These are phyloP conservation scores for Hypolimnas misippus DNA, from an alignment of 2,888 invertebrate genomes.

Conservation along the genomic window DNA sequence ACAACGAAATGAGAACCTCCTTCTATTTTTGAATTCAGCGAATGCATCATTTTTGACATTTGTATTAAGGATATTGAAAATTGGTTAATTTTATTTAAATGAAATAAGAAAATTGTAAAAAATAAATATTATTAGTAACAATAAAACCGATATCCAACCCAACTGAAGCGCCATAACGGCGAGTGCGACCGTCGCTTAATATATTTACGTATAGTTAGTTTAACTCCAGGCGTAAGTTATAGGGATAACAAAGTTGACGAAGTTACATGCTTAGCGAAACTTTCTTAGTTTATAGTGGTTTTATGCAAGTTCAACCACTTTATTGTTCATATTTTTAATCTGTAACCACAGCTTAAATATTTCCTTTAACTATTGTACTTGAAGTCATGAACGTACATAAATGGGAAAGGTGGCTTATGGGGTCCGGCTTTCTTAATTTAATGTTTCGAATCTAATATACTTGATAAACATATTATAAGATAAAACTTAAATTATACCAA, in stretches of 20 bases:
- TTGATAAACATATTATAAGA: no score
- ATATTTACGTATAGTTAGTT: constrained; percentile 2
- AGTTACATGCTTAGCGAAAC: constrained; percentile 10
- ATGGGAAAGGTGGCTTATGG: no score
- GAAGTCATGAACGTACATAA: no score
- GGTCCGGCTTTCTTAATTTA: no score
- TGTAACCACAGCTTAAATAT: not conserved
- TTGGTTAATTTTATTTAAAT: no score
- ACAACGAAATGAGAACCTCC: no score
- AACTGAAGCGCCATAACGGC: not conserved
- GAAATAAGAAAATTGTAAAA: no score
- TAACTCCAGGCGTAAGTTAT: constrained; percentile 8
- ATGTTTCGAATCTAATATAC: no score
- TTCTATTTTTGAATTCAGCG: no score
- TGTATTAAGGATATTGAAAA: no score
- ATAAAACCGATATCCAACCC: not conserved
- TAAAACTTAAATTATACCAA: no score
- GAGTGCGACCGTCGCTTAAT: constrained; percentile 1
- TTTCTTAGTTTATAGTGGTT: constrained; percentile 8
- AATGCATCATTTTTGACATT: no score
- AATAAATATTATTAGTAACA: not conserved
- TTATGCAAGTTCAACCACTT: constrained; percentile 17
- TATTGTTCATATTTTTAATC: constrained; percentile 10
- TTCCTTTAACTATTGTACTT: not conserved
- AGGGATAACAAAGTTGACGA: constrained; percentile 10